These are phyloP conservation scores for Sebastes trivittatus DNA, from an alignment of 2,797 vertebrate genomes.

Conservation along the genomic window DNA sequence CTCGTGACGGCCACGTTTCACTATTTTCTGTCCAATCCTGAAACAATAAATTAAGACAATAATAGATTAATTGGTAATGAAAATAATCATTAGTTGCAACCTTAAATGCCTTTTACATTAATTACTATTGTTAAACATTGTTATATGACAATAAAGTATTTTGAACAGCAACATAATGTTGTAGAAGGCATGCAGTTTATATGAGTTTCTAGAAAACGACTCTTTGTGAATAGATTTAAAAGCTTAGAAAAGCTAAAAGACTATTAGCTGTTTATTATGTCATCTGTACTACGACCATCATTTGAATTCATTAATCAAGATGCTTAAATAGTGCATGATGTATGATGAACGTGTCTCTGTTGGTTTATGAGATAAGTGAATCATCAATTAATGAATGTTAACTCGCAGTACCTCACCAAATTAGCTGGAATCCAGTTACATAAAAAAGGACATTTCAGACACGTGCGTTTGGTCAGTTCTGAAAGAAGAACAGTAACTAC, in stretches of 20 bases:
- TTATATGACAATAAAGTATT: neutral
- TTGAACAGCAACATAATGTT: neutral
- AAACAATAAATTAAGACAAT: neutral
- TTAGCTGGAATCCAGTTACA: neutral
- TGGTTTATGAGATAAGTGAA: neutral
- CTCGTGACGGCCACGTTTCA: neutral
- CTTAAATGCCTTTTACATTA: neutral
- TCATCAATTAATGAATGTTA: neutral
- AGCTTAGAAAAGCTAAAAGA: neutral
- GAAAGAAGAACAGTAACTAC: too few species aligned
- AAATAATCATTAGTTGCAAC: neutral
- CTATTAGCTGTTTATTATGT: too few species aligned
- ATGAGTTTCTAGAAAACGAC: neutral
- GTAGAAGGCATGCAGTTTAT: neutral
- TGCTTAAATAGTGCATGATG: neutral
- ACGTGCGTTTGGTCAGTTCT: neutral
- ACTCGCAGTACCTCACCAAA: neutral
- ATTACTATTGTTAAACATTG: neutral
- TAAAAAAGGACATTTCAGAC: neutral
- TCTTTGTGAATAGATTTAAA: neutral
- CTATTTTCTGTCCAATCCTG: neutral
- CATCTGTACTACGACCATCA: too few species aligned
- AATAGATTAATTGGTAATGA: neutral
- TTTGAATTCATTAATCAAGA: too few species aligned
- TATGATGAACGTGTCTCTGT: neutral